These are phyloP conservation scores for Leuctra nigra DNA, from an alignment of 2,888 invertebrate genomes.

Conservation along the genomic window DNA sequence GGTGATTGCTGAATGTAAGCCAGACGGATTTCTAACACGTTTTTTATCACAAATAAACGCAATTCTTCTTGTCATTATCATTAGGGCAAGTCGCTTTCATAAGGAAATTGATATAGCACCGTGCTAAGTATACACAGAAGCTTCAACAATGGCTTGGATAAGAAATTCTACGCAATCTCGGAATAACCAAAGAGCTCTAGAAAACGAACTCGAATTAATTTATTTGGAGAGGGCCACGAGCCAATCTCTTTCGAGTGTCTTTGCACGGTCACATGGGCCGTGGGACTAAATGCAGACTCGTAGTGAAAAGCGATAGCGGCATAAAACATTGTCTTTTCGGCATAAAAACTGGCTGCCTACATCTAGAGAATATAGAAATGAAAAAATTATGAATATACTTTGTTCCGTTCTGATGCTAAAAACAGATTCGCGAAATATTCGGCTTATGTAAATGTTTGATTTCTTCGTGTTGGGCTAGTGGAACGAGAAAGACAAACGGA, in stretches of 20 bases:
- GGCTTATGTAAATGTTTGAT: slow-evolving; percentile 9
- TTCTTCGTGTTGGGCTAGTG: background rate
- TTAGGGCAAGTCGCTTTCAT: background rate
- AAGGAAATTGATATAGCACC: background rate
- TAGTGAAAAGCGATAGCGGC: background rate
- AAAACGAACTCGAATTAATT: background rate
- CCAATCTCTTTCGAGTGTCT: background rate
- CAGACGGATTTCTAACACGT: slow-evolving; percentile 5
- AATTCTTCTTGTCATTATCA: slow-evolving; percentile 8
- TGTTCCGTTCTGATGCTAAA: background rate
- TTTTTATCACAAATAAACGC: background rate
- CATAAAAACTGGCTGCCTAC: slow-evolving; percentile 2
- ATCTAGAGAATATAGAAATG: background rate
- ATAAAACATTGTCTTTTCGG: background rate
- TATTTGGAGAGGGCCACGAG: too few relatives aligned
- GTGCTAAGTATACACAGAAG: too few relatives aligned
- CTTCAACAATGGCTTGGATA: background rate
- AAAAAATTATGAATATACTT: background rate
- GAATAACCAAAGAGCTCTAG: background rate
- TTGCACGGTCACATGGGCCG: too few relatives aligned
- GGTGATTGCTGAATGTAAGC: background rate
- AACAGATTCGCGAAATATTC: background rate
- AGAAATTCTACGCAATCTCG: background rate
- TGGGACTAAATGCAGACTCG: too few relatives aligned
- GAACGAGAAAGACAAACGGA: slow-evolving; percentile 1